Base-by-base conservation (phyloP, 2,888 invertebrate species). In the Luperina nickerlii region DNA sequence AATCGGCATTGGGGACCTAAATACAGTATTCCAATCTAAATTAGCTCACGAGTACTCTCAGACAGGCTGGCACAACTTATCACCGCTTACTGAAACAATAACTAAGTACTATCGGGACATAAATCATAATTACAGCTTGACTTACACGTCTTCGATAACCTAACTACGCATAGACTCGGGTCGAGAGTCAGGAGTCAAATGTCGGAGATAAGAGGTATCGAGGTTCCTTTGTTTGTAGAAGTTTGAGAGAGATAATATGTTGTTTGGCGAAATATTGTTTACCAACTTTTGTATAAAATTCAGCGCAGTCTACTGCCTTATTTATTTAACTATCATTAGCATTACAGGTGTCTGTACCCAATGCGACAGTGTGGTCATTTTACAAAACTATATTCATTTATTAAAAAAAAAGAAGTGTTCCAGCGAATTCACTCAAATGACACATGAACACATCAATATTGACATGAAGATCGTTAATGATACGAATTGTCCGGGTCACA, bases 111-210 rank as follows among this genome's bases (percentile, higher is more conserved):
- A 82, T 74, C 57, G 8, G 48, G 6, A 2, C 74, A 82, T 79
- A 84, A 81, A 82, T 82, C 81, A 85, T 82, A 81, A 87, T 81
- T 82, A 85, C 65, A 24, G 71, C 69, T 75, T 79, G 76, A 88
- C 77, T 85, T 82, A 78, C 87, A 85, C 81, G 83, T 62, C 60
- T 9, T 0, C 6, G 91, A 90, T 92, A 91, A 92, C 92, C 92
- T 80, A 90, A 90, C 90, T 90, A 79, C 91, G 91, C 83, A 78
- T 79, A 82, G 62, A 51, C 63, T 63, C 11, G n/a, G 83, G 83
- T 86, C 88, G 79, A 42, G 69, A 54, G 80, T 74, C 78, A 76
- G n/a, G 38, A 62, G 78, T 54, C 81, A 80, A 45, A 42, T 66
- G 73, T 70, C 70, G 54, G 0, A n/a, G 84, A 88, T 85, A 85